Evolutionary conservation across 2,888 invertebrate species (phyloP), one percentile per base, ranked within the genome.

Genomic region (Argyresthia albistria): DNA sequence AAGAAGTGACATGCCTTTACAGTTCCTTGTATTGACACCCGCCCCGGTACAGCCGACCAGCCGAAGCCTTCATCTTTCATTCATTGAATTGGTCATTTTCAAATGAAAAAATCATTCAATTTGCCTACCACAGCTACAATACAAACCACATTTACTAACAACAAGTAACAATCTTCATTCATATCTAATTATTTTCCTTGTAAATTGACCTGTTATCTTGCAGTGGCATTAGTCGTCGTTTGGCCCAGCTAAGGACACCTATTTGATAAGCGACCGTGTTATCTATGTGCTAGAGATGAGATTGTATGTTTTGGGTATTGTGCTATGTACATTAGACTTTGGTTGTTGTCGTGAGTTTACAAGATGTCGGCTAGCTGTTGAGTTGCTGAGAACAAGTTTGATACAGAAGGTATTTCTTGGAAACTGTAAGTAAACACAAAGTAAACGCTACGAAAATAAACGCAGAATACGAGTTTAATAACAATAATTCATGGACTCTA

Each of bases 321-420:
- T 54, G 12, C 45, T 53, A 9, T 57, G 12, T 46, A 35, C 16
- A 52, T 51, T 35, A 2, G 25, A 25, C 25, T 25, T 25, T 6
- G 57, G 60, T 58, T 66, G 70, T 4, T 50, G 67, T 10, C 70
- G 64, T 53, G 58, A 39, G 8, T 80, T 73, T 35, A 70, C 73
- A 6, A 66, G 80, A 63, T 80, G 80, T 47, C 58, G 62, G 15
- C 52, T 80, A 3, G 63, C 76, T 0, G 57, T 49, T 0, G 66
- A 69, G 37, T 55, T 80, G 53, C 6, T 65, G 43, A 70, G 62
- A 49, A 66, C 61, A 0, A 64, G 60, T 35, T 36, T 57, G 11
- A 64, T 77, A 4, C 58, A 66, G 3, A 78, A 69, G 53, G 69
- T 71, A 0, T 79, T 70, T 57, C 63, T 80, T 54, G 70, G 80